Evolutionary conservation across 2,113 vertebrate genomes (phyloP), one percentile per base, ranked within the genome.

Genomic region (Alces alces): DNA sequence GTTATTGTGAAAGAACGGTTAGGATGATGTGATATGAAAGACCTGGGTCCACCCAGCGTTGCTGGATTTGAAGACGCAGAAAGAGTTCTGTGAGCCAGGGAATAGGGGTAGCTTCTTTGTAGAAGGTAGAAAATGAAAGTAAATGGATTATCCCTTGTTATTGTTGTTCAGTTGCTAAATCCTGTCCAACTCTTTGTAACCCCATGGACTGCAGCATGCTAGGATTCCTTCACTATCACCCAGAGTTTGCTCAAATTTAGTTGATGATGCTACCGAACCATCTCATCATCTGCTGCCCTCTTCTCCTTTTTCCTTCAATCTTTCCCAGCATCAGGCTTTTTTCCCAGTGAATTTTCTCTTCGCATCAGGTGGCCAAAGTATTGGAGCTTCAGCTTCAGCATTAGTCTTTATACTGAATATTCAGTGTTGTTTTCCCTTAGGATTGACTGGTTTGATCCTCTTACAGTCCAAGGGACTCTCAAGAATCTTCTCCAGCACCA

Each of bases 261-360:
- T 73, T 0, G 1, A 6, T 73, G 66, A 73, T 73, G 66, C 10
- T 39, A 73, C 11, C 0, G 0, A 39, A 39, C 36, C 21, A 73
- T 73, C 66, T 73, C 21, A 43, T 39, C 36, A 12, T 43, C 70
- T 43, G 66, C 5, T 3, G 0, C 36, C 21, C 21, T 39, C 36
- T 43, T 73, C 70, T 39, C 66, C 66, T 39, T 39, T 25, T 25
- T 23, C 70, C 36, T 73, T 43, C 70, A 36, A 5, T 36, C 64
- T 70, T 70, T 70, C 64, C n/a, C 17, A 70, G n/a, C 4, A 23
- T 70, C n/a, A 43, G 70, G 11, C 70, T 14, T 43, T 39, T 73
- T 73, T 73, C 70, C 70, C 70, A 73, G 23, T 73, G 36, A 73
- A 43, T 39, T 73, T 36, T 39, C 23, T 76, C 70, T 43, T 76